phyloP scores from a whole-genome alignment of 2,888 invertebrate genomes.

The Phasia obesa region DNA sequence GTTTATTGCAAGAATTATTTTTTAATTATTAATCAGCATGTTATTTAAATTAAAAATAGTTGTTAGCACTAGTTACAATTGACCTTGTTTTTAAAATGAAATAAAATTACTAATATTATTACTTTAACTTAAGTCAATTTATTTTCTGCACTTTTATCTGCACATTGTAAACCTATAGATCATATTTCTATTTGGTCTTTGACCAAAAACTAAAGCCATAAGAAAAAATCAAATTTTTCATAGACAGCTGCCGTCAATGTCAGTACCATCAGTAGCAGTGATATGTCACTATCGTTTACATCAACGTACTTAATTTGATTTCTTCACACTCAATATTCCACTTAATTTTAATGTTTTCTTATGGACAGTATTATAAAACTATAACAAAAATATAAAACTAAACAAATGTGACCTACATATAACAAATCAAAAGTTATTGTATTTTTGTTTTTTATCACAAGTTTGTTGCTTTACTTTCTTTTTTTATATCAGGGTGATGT shows the following conservation, averaged over 20 bases:
- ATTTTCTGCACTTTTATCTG: slow-evolving; percentile 57
- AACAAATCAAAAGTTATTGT: slow-evolving; percentile 59
- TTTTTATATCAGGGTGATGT: slow-evolving; percentile 37
- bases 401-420: slow-evolving; percentile 56
- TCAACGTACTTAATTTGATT: slow-evolving; percentile 81
- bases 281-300: slow-evolving; percentile 81
- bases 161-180: slow-evolving; percentile 71
- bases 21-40: too few species aligned
- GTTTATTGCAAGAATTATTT: too few species aligned
- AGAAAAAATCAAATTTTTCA: slow-evolving; percentile 60
- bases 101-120: too few species aligned
- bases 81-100: too few species aligned
- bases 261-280: slow-evolving; percentile 58
- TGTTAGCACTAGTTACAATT: too few species aligned
- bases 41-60: too few species aligned
- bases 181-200: slow-evolving; percentile 47
- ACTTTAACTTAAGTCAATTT: slow-evolving; percentile 35
- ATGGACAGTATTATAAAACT: slow-evolving; percentile 63
- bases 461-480: slow-evolving; percentile 14
- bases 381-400: slow-evolving; percentile 30
- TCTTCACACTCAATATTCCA: slow-evolving; percentile 74
- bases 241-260: slow-evolving; percentile 61
- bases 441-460: slow-evolving; percentile 49
- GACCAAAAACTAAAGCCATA: background rate
- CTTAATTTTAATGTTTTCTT: slow-evolving; percentile 76